Conservation (phyloP, 2,113 vertebrate species). For the Empidonax traillii region DNA sequence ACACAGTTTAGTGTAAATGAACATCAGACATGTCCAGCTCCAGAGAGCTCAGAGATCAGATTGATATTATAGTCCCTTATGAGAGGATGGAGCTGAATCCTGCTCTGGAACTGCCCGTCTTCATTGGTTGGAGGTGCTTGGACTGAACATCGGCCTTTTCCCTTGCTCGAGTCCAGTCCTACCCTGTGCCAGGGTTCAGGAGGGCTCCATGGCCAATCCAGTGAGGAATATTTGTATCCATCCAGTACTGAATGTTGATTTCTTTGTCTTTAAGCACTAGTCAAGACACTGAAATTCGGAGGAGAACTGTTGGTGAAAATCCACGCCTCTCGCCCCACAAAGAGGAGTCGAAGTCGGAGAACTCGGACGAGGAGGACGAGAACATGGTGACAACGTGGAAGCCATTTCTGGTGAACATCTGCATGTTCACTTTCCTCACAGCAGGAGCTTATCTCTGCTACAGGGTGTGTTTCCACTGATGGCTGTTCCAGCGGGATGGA, state of each 20-base stretch:
- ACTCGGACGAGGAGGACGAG: slow-evolving; percentile 46
- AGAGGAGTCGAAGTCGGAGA: slow-evolving; percentile 60
- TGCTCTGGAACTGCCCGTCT: background rate
- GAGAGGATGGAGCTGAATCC: background rate
- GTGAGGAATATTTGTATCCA: fast-evolving
- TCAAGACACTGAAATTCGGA: slow-evolving; percentile 77
- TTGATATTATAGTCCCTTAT: background rate
- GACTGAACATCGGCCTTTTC: background rate
- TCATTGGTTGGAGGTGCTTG: background rate
- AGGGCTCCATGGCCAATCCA: background rate
- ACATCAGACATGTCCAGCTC: background rate
- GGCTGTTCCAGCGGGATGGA: background rate
- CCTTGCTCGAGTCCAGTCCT: background rate
- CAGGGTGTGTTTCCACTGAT: slow-evolving; percentile 89
- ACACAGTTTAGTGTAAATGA: background rate
- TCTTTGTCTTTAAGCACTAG: slow-evolving; percentile 48
- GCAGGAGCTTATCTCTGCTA: slow-evolving; percentile 91
- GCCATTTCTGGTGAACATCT: slow-evolving; percentile 86
- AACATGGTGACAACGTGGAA: slow-evolving; percentile 77
- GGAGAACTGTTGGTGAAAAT: slow-evolving; percentile 57
- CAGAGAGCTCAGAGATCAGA: background rate
- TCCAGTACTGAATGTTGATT: background rate
- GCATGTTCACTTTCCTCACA: slow-evolving; percentile 86
- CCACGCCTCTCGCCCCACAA: slow-evolving; percentile 4
- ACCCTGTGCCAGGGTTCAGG: background rate